These are phyloP conservation scores for Microtus richardsoni DNA, from an alignment of 2,113 vertebrate species.

Conservation along the genomic window DNA sequence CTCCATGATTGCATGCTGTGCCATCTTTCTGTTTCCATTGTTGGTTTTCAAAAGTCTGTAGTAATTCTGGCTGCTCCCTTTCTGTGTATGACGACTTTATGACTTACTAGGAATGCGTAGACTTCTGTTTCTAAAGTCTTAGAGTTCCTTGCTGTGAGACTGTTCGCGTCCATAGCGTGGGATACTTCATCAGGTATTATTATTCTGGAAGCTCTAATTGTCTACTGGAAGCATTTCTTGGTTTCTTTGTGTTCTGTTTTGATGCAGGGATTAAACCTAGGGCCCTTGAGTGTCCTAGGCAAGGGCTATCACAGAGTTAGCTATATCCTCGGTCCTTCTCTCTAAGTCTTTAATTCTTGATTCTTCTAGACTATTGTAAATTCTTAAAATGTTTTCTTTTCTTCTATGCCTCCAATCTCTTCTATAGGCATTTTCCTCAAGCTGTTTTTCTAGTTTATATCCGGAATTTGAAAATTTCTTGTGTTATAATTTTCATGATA, in stretches of 20 bases:
- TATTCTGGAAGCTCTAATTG: neutral
- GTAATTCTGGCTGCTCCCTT: neutral
- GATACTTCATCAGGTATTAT: neutral
- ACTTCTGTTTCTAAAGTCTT: constrained; percentile 24
- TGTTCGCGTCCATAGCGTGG: neutral
- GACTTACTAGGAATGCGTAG: neutral
- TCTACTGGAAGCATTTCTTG: neutral
- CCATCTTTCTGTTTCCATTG: neutral
- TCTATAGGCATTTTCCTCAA: constrained; percentile 7
- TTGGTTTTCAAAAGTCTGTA: constrained; percentile 7
- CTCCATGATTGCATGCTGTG: neutral
- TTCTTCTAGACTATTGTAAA: neutral
- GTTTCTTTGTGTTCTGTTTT: neutral
- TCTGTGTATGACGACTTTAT: neutral
- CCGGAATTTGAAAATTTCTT: neutral
- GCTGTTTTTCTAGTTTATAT: constrained; percentile 7
- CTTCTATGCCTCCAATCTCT: neutral
- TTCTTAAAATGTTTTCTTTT: neutral
- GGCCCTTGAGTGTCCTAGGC: neutral
- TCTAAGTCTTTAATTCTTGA: neutral
- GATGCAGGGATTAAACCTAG: neutral
- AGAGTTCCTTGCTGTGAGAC: neutral
- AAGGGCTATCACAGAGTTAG: neutral
- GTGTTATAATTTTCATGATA: neutral
- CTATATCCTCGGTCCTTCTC: neutral